phyloP scores from a whole-genome alignment of 2,888 invertebrate genomes.

The Apamea monoglypha region DNA sequence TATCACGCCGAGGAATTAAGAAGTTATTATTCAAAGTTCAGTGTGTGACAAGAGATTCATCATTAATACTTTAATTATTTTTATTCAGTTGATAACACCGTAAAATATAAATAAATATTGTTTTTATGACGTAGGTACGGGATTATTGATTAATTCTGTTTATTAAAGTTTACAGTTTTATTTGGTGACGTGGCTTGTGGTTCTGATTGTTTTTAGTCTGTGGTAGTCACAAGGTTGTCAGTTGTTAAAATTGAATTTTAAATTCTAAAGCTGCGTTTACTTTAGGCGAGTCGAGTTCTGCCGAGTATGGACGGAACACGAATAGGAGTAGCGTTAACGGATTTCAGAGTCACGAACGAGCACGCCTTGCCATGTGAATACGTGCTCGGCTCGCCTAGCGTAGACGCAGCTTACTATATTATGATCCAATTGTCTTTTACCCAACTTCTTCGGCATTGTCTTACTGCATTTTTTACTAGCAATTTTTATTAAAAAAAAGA shows the following conservation, averaged over 20 bases:
- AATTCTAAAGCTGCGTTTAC: too few species aligned
- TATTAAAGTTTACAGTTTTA: constrained; percentile 12
- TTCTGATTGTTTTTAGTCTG: background rate
- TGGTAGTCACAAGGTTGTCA: background rate
- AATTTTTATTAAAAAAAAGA: too few species aligned
- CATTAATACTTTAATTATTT: constrained; percentile 48
- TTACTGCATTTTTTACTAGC: background rate
- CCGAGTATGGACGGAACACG: too few species aligned
- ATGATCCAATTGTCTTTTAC: too few species aligned
- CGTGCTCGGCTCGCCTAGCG: too few species aligned
- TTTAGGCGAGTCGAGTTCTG: too few species aligned
- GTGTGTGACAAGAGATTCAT: constrained; percentile 48
- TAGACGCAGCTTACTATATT: too few species aligned
- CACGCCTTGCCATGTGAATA: too few species aligned
- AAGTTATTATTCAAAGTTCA: constrained; percentile 50
- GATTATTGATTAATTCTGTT: constrained; percentile 44
- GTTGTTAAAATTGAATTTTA: background rate
- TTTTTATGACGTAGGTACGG: constrained; percentile 28
- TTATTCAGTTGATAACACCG: constrained; percentile 49
- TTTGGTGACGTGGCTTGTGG: constrained; percentile 14
- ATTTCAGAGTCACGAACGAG: too few species aligned
- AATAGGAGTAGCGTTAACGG: too few species aligned
- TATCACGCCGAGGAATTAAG: constrained; percentile 52
- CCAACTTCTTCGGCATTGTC: too few species aligned
- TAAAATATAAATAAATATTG: constrained; percentile 41